A percentile compares a stretch with the other conserved stretches of the same genome.
Evolutionary conservation across 1,140 invertebrate species (phyloP).

Genomic region (Druon quercuslanigerum): DNA sequence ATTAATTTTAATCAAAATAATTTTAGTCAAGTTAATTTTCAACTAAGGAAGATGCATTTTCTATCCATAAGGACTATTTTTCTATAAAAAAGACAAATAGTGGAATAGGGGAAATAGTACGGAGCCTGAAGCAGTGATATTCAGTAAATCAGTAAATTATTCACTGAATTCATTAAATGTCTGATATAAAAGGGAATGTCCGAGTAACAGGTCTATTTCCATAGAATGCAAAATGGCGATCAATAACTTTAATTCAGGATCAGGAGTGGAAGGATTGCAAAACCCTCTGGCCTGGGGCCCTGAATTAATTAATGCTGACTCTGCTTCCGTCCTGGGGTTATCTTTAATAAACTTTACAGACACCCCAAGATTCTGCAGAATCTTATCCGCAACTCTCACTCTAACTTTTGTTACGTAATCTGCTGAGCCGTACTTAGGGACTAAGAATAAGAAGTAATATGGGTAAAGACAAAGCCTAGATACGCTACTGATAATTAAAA

Average conservation of each 20-base stretch:
- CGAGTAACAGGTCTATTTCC: not conserved
- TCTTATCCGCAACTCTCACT: slow-evolving; percentile 5
- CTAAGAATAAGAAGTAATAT: not conserved
- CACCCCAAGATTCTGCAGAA: not conserved
- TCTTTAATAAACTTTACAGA: slow-evolving; percentile 29
- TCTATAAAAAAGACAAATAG: not conserved
- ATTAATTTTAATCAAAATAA: no score
- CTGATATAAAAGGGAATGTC: not conserved
- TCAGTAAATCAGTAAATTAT: not conserved
- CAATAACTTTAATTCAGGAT: slow-evolving; percentile 15
- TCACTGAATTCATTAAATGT: not conserved
- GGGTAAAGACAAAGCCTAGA: slow-evolving; percentile 14
- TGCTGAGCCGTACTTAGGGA: not conserved
- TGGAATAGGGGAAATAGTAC: no score
- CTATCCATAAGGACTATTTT: no score
- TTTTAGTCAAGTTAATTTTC: no score
- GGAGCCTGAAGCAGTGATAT: not conserved
- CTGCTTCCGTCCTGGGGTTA: slow-evolving; percentile 17
- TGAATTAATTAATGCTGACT: slow-evolving; percentile 27
- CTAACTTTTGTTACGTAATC: slow-evolving; percentile 16
- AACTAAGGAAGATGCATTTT: no score
- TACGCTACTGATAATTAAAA: slow-evolving; percentile 24
- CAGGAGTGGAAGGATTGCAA: slow-evolving; percentile 5
- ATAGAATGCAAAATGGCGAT: slow-evolving; percentile 10
- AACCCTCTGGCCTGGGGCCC: slow-evolving; percentile 22